Evolutionary conservation across 2,113 vertebrate genomes (phyloP).

Genomic region (Pelmatolapia mariae): DNA sequence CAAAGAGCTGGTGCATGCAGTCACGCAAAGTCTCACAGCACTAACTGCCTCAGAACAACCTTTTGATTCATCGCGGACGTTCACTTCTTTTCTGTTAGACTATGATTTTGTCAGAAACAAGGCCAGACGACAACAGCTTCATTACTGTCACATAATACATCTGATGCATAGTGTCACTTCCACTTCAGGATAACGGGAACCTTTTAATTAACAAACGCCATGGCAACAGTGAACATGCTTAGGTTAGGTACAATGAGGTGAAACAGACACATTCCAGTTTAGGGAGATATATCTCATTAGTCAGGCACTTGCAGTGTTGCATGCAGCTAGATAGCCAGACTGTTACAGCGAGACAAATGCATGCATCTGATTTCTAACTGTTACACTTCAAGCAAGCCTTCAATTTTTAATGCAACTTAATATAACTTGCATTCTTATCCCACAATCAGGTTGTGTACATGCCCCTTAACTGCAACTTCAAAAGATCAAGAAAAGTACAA

Average conservation of each 20-base stretch:
- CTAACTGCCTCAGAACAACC: not conserved
- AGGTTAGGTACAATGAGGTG: not conserved
- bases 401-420: not conserved
- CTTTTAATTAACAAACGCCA: conserved; percentile 51
- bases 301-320: not conserved
- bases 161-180: conserved; percentile 49
- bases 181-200: conserved; percentile 38
- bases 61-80: not conserved
- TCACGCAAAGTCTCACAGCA: not conserved
- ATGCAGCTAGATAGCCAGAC: not conserved
- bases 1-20: not conserved
- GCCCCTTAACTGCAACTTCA: not conserved
- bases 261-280: conserved; percentile 26
- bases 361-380: not conserved
- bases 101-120: not conserved
- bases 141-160: conserved; percentile 23
- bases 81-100: not conserved
- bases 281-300: not conserved
- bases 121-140: not conserved
- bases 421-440: not conserved
- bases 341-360: not conserved
- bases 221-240: conserved; percentile 35
- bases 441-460: not conserved
- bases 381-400: not conserved
- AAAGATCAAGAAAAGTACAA: not conserved